Percentiles rank a stretch among this genome's conserved stretches.
These are phyloP conservation scores for Sus cebifrons DNA, from an alignment of 2,797 vertebrate species.

Conservation along the genomic window DNA sequence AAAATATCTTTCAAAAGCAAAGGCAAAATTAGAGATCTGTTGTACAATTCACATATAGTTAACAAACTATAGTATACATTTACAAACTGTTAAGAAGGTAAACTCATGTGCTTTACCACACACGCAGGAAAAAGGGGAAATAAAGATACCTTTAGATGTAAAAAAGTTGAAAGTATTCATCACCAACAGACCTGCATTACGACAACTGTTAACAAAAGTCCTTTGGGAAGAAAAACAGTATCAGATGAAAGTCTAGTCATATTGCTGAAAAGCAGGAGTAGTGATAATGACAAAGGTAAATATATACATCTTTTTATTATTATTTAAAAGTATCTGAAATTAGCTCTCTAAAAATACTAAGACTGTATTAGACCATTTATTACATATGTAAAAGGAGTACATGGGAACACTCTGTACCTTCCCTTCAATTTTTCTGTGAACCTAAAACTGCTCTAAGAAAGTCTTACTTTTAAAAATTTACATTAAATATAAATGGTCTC, in stretches of 20 bases:
- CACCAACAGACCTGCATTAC: background rate
- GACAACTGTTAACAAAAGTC: slow-evolving; percentile 27
- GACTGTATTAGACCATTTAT: background rate
- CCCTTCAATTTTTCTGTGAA: background rate
- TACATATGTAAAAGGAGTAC: background rate
- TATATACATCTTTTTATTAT: background rate
- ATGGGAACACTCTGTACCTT: background rate
- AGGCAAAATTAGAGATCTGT: background rate
- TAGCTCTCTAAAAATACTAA: background rate
- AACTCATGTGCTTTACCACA: background rate
- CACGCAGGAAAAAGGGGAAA: background rate
- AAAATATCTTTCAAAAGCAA: slow-evolving; percentile 32
- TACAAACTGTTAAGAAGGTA: slow-evolving; percentile 6
- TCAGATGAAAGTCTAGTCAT: slow-evolving; percentile 1
- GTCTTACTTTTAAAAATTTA: background rate
- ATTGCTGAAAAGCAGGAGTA: background rate
- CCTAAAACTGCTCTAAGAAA: background rate
- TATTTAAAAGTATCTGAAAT: slow-evolving; percentile 8
- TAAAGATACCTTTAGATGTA: background rate
- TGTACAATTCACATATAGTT: background rate
- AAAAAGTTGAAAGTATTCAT: slow-evolving; percentile 16
- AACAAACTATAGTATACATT: background rate
- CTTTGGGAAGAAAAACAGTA: background rate
- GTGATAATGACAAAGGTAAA: background rate
- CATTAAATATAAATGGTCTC: background rate